Conservation (phyloP, 2,888 invertebrate genomes). For the Cheilosia urbana region DNA sequence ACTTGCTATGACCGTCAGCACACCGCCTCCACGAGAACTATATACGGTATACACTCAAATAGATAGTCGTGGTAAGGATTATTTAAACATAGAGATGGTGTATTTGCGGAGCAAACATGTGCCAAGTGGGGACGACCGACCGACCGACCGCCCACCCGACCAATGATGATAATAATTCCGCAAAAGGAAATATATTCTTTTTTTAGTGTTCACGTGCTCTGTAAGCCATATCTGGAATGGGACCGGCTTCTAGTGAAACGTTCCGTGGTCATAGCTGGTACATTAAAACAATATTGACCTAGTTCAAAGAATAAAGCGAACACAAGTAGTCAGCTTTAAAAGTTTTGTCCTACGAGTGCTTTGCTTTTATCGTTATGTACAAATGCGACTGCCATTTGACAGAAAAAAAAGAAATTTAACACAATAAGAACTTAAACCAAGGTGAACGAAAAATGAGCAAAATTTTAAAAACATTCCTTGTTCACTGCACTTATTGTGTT, state of each 20-base stretch:
- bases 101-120: background rate
- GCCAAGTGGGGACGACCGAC: background rate
- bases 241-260: background rate
- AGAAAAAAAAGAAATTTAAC: too few species aligned
- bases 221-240: background rate
- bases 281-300: background rate
- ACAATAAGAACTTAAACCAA: too few species aligned
- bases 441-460: too few species aligned
- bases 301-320: background rate
- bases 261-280: background rate
- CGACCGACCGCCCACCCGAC: too few species aligned
- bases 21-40: background rate
- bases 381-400: background rate
- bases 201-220: background rate
- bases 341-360: background rate
- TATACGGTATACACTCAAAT: background rate
- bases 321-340: background rate
- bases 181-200: background rate
- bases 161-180: background rate
- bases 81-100: background rate
- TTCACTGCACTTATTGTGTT: too few species aligned
- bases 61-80: background rate
- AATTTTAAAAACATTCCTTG: too few species aligned
- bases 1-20: too few species aligned
- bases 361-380: background rate